Base-by-base conservation (phyloP, 2,888 invertebrate genomes). In the Ephialtes manifestator region DNA sequence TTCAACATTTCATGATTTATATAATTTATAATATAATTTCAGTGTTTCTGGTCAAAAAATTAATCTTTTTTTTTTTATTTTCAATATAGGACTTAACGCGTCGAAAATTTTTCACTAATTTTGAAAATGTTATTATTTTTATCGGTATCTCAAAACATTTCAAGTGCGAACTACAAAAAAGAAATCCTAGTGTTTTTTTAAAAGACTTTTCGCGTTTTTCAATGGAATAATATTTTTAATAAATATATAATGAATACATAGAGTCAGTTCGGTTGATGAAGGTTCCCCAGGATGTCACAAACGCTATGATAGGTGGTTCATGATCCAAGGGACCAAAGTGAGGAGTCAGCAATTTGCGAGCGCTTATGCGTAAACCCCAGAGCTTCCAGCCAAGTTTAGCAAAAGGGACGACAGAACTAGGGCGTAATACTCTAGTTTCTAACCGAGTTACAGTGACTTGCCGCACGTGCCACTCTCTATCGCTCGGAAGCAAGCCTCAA, bases 331-430 rank as follows among this genome's bases (percentile, higher is more conserved):
- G 60, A 51, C 58, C 71, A 20, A 72, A 77, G 55, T 67, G 24
- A 46, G 72, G 81, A 77, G 81, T 81, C 80, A 53, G 84, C 77
- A 77, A 81, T 81, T 84, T 76, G 81, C 43, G 72, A 81, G 67
- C 84, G 79, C 43, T 71, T 74, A 72, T 68, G 72, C 72, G 53
- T 68, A 51, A 77, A 58, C 51, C 63, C 43, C 65, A 15, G 60
- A 51, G 68, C 67, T 84, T 39, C 24, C 31, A 43, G 18, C 51
- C 31, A 74, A 84, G 77, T 84, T 81, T 77, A 77, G 67, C 68
- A 67, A 71, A 60, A 77, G 58, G 58, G 51, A 84, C 58, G 72
- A 81, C 72, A 48, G 60, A 77, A 77, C 77, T 51, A 51, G 68
- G 76, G 68, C 60, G 67, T 81, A 71, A 76, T 72, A 48, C 65